Evolutionary conservation across 53 echinoderm and acorn worm genomes (phyloP).

Genomic region (Henricia sp.): DNA sequence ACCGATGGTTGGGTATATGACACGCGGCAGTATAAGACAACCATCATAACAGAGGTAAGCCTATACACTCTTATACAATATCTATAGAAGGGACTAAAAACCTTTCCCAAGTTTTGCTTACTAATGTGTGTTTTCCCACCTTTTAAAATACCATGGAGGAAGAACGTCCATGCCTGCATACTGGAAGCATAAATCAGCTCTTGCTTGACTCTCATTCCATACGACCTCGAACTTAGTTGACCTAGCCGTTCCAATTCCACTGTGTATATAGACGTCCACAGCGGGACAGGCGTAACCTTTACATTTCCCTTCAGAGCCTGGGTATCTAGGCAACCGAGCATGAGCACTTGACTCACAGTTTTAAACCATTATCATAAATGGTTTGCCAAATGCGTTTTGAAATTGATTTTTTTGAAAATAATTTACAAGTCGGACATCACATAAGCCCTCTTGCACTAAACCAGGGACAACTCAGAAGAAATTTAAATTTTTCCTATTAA

Average conservation of each 20-base stretch:
- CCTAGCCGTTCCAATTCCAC: no score
- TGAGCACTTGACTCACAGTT: no score
- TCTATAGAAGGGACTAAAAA: background rate
- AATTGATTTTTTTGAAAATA: background rate
- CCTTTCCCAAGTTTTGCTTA: background rate
- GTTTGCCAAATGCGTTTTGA: no score
- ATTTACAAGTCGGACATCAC: no score
- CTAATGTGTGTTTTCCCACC: background rate
- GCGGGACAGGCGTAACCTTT: no score
- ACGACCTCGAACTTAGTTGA: no score
- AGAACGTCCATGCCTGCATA: background rate
- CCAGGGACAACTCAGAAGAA: background rate
- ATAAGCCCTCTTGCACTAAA: background rate
- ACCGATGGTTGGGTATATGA: slow-evolving; percentile 73
- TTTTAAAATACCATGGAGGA: background rate
- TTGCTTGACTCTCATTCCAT: background rate
- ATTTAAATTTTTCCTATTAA: no score
- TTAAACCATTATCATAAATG: no score
- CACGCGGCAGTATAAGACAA: slow-evolving; percentile 54
- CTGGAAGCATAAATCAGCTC: background rate
- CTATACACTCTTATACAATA: no score
- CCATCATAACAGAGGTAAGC: slow-evolving; percentile 72
- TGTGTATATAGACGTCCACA: no score
- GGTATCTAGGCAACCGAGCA: no score
- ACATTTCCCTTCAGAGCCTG: no score